A percentile compares a stretch with the other conserved stretches of the same genome.
phyloP scores from a whole-genome alignment of 2,888 invertebrate genomes.

The Eumerus sabulonum region DNA sequence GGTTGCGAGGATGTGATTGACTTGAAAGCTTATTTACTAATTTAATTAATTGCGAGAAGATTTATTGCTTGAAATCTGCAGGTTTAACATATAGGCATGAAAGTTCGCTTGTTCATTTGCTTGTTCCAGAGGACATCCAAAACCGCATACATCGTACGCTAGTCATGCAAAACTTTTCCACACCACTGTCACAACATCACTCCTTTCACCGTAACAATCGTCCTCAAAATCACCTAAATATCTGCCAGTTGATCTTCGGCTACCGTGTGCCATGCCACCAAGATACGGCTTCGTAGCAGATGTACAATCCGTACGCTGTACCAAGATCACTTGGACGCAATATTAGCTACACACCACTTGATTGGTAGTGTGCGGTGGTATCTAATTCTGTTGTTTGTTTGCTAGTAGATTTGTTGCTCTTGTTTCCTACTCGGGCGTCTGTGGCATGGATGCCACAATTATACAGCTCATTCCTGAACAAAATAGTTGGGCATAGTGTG shows the following conservation, averaged over 20 bases:
- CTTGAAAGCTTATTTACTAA: conserved; percentile 32
- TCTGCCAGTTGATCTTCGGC: too few relatives aligned
- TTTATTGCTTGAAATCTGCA: conserved; percentile 23
- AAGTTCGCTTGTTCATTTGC: too few relatives aligned
- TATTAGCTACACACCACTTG: conserved; percentile 16
- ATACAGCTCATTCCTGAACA: conserved; percentile 48
- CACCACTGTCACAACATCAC: too few relatives aligned
- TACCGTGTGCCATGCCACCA: too few relatives aligned
- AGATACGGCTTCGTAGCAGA: conserved; percentile 10
- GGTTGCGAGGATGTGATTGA: conserved; percentile 13
- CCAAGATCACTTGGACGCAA: background rate
- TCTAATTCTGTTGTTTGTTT: conserved; percentile 45
- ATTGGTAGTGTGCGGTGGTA: conserved; percentile 8
- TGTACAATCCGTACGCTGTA: conserved; percentile 6
- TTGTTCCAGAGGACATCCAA: too few relatives aligned
- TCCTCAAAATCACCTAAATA: background rate
- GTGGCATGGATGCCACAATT: conserved; percentile 42
- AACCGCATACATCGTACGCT: too few relatives aligned
- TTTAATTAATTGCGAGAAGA: conserved; percentile 36
- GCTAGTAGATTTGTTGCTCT: background rate
- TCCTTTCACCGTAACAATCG: too few relatives aligned
- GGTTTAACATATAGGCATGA: too few relatives aligned
- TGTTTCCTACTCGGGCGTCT: background rate
- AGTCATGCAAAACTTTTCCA: too few relatives aligned
- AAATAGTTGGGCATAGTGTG: conserved; percentile 43